phyloP scores from a whole-genome alignment of 2,888 invertebrate species.

The Gryllus longicercus region DNA sequence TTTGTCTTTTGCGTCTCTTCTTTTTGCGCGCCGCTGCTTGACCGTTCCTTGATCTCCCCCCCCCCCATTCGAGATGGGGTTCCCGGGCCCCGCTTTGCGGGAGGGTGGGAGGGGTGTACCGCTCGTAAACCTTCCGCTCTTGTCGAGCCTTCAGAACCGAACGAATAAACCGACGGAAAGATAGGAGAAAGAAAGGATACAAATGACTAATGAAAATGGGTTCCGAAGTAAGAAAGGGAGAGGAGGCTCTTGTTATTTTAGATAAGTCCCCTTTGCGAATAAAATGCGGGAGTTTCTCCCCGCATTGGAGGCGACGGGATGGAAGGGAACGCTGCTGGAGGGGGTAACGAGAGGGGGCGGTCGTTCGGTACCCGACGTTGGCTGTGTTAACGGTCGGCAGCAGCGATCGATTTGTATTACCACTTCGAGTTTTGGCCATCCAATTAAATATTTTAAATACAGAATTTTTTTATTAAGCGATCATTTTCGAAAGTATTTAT shows the following conservation, averaged over 20 bases:
- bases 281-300: conserved; percentile 9
- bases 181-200: conserved; percentile 17
- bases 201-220: conserved; percentile 17
- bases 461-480: too few species aligned
- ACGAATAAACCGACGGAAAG: neutral
- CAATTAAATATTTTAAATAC: too few species aligned
- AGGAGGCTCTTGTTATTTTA: conserved; percentile 4
- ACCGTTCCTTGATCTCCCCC: neutral
- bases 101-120: neutral
- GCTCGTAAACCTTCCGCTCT: neutral
- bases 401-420: too few species aligned
- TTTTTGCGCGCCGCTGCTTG: neutral
- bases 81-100: too few species aligned
- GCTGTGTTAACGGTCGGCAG: too few species aligned
- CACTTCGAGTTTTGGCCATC: too few species aligned
- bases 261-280: conserved; percentile 4
- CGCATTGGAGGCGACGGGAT: neutral
- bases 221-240: conserved; percentile 5
- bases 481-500: too few species aligned
- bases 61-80: neutral
- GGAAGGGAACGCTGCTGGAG: neutral
- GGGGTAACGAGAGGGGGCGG: neutral
- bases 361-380: too few species aligned
- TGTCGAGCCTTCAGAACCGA: neutral
- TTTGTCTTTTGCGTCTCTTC: neutral